These are phyloP conservation scores for Arizona elegans DNA, from an alignment of 2,113 vertebrate species.

Conservation along the genomic window DNA sequence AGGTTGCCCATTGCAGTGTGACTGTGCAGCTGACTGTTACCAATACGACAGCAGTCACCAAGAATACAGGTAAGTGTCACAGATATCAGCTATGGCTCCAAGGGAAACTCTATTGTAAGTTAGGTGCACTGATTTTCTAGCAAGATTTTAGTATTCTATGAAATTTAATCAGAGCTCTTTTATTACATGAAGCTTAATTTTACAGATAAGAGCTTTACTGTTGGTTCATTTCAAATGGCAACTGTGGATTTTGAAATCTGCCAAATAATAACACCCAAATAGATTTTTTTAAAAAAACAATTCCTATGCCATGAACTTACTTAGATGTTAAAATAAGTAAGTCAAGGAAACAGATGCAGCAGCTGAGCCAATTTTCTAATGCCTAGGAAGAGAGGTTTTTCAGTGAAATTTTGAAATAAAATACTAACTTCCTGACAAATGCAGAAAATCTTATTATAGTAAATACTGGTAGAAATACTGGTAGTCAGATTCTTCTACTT, in stretches of 20 bases:
- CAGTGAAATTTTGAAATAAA: not conserved
- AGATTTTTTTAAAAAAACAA: not conserved
- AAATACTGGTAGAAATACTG: not conserved
- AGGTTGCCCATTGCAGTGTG: constrained; percentile 73
- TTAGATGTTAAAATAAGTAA: not conserved
- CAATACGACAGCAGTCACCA: constrained; percentile 67
- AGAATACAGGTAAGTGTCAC: constrained; percentile 72
- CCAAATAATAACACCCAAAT: not conserved
- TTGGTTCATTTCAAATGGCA: not conserved
- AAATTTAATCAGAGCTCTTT: not conserved
- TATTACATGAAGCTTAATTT: not conserved
- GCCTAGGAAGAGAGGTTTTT: not conserved
- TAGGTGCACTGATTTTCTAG: not conserved
- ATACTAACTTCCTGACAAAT: not conserved
- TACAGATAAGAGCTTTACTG: not conserved
- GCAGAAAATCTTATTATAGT: not conserved
- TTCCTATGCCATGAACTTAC: not conserved
- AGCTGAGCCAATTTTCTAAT: not conserved
- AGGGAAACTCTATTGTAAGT: not conserved
- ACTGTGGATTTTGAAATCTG: not conserved
- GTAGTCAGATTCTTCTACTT: not conserved
- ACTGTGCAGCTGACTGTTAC: constrained; percentile 78
- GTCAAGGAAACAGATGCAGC: not conserved
- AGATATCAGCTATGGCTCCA: not conserved
- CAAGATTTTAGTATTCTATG: not conserved